Percentiles rank a stretch among this genome's conserved stretches.
Evolutionary conservation across 2,888 invertebrate genomes (phyloP).

Genomic region (Melikaiella ostensackeni): DNA sequence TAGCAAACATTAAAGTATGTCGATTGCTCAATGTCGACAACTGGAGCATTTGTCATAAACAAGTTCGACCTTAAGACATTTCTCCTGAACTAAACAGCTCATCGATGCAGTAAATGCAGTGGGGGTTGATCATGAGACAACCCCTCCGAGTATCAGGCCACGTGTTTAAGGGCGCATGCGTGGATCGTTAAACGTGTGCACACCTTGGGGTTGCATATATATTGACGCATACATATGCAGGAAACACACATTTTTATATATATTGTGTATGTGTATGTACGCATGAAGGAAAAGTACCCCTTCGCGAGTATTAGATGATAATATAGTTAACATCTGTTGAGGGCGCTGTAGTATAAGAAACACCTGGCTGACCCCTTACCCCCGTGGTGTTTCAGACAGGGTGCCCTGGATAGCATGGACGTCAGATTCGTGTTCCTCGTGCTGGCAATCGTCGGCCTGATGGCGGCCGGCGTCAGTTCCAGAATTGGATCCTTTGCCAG

Average conservation of each 20-base stretch:
- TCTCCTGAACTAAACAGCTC: not conserved
- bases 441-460: slow-evolving; percentile 67
- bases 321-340: slow-evolving; percentile 23
- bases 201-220: not conserved
- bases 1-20: not conserved
- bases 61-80: not conserved
- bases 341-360: slow-evolving; percentile 42
- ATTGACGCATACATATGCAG: not conserved
- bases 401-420: slow-evolving; percentile 66
- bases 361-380: slow-evolving; percentile 52
- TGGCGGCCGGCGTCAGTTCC: slow-evolving; percentile 68
- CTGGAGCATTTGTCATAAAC: not conserved
- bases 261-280: not conserved
- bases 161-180: slow-evolving; percentile 52
- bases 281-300: not conserved
- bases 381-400: slow-evolving; percentile 56
- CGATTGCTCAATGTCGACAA: not conserved
- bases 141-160: not conserved
- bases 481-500: slow-evolving; percentile 66
- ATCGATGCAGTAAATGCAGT: not conserved
- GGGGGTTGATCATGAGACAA: not conserved
- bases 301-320: not conserved
- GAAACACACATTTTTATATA: not conserved
- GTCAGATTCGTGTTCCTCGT: slow-evolving; percentile 68
- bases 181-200: slow-evolving; percentile 54